Conservation (phyloP, 2,888 invertebrate species). For the Endomychus coccineus region DNA sequence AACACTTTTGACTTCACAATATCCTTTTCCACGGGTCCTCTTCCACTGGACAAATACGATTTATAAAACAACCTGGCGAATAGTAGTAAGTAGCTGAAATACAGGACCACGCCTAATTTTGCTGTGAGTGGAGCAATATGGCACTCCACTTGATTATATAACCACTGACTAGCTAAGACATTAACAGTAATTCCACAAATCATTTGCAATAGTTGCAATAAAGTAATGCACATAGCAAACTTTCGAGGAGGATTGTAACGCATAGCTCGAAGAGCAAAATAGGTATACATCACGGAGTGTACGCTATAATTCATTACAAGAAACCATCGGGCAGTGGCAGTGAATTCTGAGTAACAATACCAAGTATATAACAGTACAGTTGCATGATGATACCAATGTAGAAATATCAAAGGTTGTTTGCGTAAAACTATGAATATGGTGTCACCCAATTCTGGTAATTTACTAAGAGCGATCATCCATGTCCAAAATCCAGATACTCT, state of each 20-base stretch:
- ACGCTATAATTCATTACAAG: conserved; percentile 92
- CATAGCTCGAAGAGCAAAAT: conserved; percentile 81
- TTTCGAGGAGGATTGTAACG: conserved; percentile 75
- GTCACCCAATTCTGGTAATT: conserved; percentile 93
- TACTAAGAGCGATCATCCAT: conserved; percentile 93
- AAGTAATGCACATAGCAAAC: conserved; percentile 86
- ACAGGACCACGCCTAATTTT: conserved; percentile 86
- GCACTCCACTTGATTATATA: conserved; percentile 67
- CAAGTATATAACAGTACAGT: conserved; percentile 90
- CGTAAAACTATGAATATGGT: conserved; percentile 90
- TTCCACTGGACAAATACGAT: conserved; percentile 63
- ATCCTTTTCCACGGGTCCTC: too few species aligned
- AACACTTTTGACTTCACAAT: too few species aligned
- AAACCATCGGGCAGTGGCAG: conserved; percentile 87
- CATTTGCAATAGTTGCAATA: conserved; percentile 89
- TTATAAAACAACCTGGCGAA: conserved; percentile 93
- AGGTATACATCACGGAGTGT: conserved; percentile 86
- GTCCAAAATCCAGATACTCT: conserved; percentile 97
- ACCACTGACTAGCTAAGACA: conserved; percentile 76
- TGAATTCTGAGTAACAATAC: conserved; percentile 87
- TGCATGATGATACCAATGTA: conserved; percentile 96
- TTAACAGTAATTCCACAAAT: conserved; percentile 88
- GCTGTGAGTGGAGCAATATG: conserved; percentile 80
- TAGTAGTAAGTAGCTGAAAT: conserved; percentile 86
- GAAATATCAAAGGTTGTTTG: conserved; percentile 88